A percentile compares a stretch with the other conserved stretches of the same genome.
Evolutionary conservation across 1,140 invertebrate species (phyloP).

Genomic region (Ridgeia piscesae): DNA sequence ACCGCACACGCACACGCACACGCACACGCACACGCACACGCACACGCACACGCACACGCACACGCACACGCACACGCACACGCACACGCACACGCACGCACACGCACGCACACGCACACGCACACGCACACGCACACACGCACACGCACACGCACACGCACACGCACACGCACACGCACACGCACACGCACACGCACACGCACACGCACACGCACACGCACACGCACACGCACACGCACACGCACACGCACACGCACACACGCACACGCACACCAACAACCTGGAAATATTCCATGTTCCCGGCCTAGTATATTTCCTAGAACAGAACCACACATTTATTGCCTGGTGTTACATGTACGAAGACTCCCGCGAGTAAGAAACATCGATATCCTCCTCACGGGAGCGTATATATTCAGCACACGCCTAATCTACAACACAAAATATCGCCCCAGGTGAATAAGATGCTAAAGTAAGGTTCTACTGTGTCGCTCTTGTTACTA

Average conservation of each 20-base stretch:
- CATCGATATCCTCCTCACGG: not conserved
- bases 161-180: not conserved
- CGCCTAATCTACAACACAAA: not conserved
- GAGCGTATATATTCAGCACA: not conserved
- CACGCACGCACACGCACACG: too few species aligned
- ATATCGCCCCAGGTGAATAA: not conserved
- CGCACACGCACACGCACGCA: too few species aligned
- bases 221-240: constrained; percentile 14
- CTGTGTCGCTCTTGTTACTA: not conserved
- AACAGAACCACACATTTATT: not conserved
- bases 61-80: too few species aligned
- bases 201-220: constrained; percentile 17
- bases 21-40: too few species aligned
- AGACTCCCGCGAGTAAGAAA: not conserved
- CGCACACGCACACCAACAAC: not conserved
- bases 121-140: too few species aligned
- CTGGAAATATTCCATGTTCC: too few species aligned
- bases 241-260: constrained; percentile 1
- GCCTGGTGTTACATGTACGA: not conserved
- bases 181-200: constrained; percentile 14
- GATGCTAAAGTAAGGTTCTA: not conserved
- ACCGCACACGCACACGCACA: too few species aligned
- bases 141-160: too few species aligned
- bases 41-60: too few species aligned
- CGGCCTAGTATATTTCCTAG: too few species aligned